Base-by-base conservation (phyloP, 2,888 invertebrate species). In the Drosophila mimica region DNA sequence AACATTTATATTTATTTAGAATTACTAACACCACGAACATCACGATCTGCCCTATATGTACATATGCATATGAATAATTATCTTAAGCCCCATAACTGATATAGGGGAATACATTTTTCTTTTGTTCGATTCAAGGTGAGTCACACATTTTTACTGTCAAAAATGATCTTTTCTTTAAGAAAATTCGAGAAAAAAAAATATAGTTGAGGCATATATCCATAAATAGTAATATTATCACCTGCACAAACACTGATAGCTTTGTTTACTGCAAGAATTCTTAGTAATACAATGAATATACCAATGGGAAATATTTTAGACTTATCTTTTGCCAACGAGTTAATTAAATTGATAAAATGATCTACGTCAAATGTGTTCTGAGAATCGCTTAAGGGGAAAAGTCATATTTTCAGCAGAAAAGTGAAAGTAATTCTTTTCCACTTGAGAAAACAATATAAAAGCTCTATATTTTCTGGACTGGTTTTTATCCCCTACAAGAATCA, bases 401-500 rank as follows among this genome's bases (percentile, higher is more conserved):
- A 28, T 13, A 25, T 56, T 28, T 54, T 25, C 5, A 2, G 28
- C 13, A 40, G 8, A 11, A 13, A n/a, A 30, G 17, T 7, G 4
- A 7, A 56, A n/a, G 7, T 7, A 3, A 1, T 6, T 1, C 4
- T 30, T 54, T 9, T 0, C 28, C 11, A 17, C 4, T 28, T 56
- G 38, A 56, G 11, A 56, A 11, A 28, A 3, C 6, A 11, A 28
- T 36, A 4, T 1, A 30, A 40, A n/a, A 8, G 13, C 8, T 15
- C 8, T 15, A 8, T n/a, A 15, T 30, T 11, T 6, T 54, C n/a
- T 5, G 54, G 28, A 4, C 25, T 3, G 3, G 0, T 17, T 54
- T 15, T 0, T 20, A 9, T 28, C 1, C 0, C 1, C 0, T 25
- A 1, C n/a, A 33, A 15, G n/a, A n/a, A 6, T 31, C 4, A 3